These are phyloP conservation scores for Brachionus rotundiformis DNA, from an alignment of 1,140 invertebrate genomes.

Conservation along the genomic window DNA sequence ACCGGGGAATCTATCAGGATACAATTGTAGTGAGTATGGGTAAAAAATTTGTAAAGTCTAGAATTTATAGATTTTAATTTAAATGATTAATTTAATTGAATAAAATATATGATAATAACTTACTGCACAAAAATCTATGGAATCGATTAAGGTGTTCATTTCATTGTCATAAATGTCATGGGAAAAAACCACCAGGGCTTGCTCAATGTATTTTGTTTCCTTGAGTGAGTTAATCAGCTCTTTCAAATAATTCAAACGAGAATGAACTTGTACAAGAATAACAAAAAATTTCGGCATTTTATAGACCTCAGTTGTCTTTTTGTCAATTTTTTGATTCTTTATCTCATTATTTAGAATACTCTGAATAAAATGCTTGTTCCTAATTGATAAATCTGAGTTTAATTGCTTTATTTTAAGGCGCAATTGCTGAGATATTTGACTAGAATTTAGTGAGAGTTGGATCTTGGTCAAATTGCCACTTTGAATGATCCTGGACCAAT, in stretches of 20 bases:
- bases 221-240: slow-evolving; percentile 87
- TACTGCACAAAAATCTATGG: slow-evolving; percentile 75
- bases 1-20: slow-evolving; percentile 86
- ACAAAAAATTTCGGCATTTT: slow-evolving; percentile 30
- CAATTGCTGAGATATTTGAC: not conserved
- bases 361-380: not conserved
- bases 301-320: not conserved
- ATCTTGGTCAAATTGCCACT: not conserved
- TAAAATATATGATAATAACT: not conserved
- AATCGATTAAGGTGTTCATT: slow-evolving; percentile 84
- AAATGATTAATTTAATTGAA: no score
- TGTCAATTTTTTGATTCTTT: not conserved
- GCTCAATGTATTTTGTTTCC: slow-evolving; percentile 83
- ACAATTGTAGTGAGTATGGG: slow-evolving; percentile 89
- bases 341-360: not conserved
- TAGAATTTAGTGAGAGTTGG: not conserved
- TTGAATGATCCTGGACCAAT: not conserved
- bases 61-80: not conserved
- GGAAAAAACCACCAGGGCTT: slow-evolving; percentile 85
- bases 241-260: slow-evolving; percentile 83
- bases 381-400: not conserved
- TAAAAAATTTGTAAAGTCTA: slow-evolving; percentile 92
- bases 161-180: slow-evolving; percentile 89
- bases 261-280: slow-evolving; percentile 75
- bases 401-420: not conserved